Base-by-base conservation (phyloP, 1,140 invertebrate species). In the Palaemon carinicauda region DNA sequence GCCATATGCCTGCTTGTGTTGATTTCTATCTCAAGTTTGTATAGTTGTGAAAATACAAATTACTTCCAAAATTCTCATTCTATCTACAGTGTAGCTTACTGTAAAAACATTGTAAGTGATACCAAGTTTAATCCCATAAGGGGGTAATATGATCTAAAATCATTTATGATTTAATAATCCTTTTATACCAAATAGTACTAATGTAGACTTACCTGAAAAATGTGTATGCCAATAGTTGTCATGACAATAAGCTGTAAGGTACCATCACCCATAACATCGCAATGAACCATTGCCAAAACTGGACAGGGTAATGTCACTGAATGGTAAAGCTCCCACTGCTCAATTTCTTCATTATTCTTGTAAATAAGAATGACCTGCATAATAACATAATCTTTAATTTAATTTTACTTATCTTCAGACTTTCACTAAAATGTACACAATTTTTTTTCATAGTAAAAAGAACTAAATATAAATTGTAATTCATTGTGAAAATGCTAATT, bases 121-220 rank as follows among this genome's bases (percentile, higher is more conserved):
- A n/a, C 14, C 10, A n/a, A 5, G 29, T 27, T 12, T n/a, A n/a
- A n/a, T n/a, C n/a, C n/a, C n/a, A n/a, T n/a, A n/a, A n/a, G n/a
- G n/a, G n/a, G n/a, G n/a, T n/a, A n/a, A n/a, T n/a, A n/a, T n/a
- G n/a, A n/a, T n/a, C n/a, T n/a, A n/a, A n/a, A n/a, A n/a, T n/a
- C n/a, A n/a, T n/a, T n/a, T n/a, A n/a, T n/a, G n/a, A n/a, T n/a
- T n/a, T 27, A 69, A 69, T 21, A 69, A 69, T 15, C 12, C 21
- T n/a, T 27, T 29, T 41, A 41, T 41, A 5, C 33, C 33, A 41
- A 41, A 41, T 3, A 41, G 41, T 41, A 41, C 33, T 60, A 65
- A n/a, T n/a, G n/a, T n/a, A 65, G 27, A 65, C 17, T n/a, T 85
- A 85, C 82, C 82, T 85, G 82, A 29, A 85, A 69, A n/a, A 85